Evolutionary conservation across 2,113 vertebrate genomes (phyloP).

Genomic region (Ageneiosus marmoratus): DNA sequence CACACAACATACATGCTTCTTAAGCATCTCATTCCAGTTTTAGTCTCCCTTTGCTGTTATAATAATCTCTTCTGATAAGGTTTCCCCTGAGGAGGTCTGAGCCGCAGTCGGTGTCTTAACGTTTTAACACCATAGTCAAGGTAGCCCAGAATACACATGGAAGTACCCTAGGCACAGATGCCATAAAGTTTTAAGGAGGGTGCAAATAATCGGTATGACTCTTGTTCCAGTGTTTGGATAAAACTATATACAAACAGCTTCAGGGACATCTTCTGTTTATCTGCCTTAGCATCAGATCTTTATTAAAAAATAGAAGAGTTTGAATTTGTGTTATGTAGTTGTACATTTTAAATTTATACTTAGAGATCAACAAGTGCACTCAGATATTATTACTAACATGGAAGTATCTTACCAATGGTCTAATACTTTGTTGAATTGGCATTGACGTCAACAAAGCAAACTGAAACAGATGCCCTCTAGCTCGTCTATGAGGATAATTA

Average conservation of each 20-base stretch:
- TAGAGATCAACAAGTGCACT: constrained; percentile 10
- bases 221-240: not conserved
- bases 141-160: not conserved
- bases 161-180: not conserved
- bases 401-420: not conserved
- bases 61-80: not conserved
- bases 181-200: not conserved
- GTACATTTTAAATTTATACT: not conserved
- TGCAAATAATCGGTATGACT: not conserved
- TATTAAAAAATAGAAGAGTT: not conserved
- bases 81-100: not conserved
- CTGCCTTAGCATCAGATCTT: not conserved
- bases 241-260: not conserved
- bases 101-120: not conserved
- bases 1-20: not conserved
- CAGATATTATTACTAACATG: constrained; percentile 1
- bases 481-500: constrained; percentile 36
- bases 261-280: not conserved
- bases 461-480: not conserved
- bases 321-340: not conserved
- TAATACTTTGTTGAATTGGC: constrained; percentile 1
- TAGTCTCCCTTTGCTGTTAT: not conserved
- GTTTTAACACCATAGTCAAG: not conserved
- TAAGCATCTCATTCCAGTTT: not conserved
- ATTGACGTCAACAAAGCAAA: constrained; percentile 7